A percentile compares a stretch with the other conserved stretches of the same genome.
Evolutionary conservation across 2,797 vertebrate genomes (phyloP).

Genomic region (Lepilemur septentrionalis): DNA sequence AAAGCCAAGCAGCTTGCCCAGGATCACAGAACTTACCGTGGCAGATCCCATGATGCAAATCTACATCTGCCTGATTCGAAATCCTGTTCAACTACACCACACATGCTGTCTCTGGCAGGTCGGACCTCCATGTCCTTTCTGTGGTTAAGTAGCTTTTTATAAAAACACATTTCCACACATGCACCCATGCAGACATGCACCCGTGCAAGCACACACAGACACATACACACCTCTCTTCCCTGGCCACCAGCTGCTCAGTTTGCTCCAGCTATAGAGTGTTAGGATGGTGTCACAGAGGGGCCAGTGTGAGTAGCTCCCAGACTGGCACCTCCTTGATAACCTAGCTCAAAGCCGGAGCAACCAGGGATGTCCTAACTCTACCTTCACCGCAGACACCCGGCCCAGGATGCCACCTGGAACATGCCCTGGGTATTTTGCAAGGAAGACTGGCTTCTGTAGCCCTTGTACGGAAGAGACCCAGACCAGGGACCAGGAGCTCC

Average conservation of each 20-base stretch:
- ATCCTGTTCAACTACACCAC: fast-evolving
- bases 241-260: not conserved
- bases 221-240: fast-evolving
- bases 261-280: not conserved
- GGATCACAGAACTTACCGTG: not conserved
- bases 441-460: not conserved
- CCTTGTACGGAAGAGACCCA: not conserved
- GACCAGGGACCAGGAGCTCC: not conserved
- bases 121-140: not conserved
- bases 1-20: not conserved
- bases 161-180: not conserved
- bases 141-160: not conserved
- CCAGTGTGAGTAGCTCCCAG: not conserved
- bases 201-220: fast-evolving
- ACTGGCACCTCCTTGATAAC: too few species aligned
- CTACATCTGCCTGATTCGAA: not conserved
- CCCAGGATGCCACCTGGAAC: not conserved
- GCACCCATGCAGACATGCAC: too few species aligned
- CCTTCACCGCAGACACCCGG: not conserved
- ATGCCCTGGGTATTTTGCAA: not conserved
- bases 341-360: not conserved
- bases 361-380: too few species aligned
- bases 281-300: not conserved
- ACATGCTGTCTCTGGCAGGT: not conserved
- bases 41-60: not conserved